Evolutionary conservation across 2,888 invertebrate species (phyloP), one percentile per base, ranked within the genome.

Genomic region (Pycnomerus fuliginosus): DNA sequence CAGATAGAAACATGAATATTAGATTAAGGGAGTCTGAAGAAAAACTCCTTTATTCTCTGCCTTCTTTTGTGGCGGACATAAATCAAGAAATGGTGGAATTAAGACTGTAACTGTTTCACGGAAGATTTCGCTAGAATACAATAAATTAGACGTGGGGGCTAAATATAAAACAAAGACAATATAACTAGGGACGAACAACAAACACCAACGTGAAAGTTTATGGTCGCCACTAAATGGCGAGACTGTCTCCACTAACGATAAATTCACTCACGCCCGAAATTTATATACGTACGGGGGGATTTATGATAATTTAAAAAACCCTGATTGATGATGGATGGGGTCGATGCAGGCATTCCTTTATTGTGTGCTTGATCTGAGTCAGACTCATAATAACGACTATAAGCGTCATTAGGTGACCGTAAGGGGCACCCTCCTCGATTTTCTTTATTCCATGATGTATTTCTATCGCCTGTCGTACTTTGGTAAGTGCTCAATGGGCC

Each of bases 401-500:
- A 61, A 63, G 65, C 67, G 65, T 68, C 70, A 69, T 70, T 70
- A 69, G 65, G 62, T 69, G 67, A 60, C 64, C 65, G 52, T 51
- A 54, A 52, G 58, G 62, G 63, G 61, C 53, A 52, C 56, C 54
- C 61, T 62, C 52, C 61, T 57, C 56, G 56, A 55, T 60, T 60
- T 56, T 55, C 56, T 50, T 47, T 43, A 43, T 46, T 52, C 55
- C 20, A 20, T 20, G 20, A 20, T 20, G 20, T 20, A 20, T 20
- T 20, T 20, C 20, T 8, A 5, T 20, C 20, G 50, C 48, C 55
- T 53, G 61, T 58, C 51, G 60, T 61, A 54, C 61, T 61, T 55
- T 56, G 52, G 60, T 66, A 64, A 69, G 65, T 67, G 65, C 67
- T 62, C 68, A 67, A 69, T 69, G 71, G 69, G 59, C 69, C 71